Conservation (phyloP, 37 sponge, comb jelly and placozoan species). For the Spongia lamella region DNA sequence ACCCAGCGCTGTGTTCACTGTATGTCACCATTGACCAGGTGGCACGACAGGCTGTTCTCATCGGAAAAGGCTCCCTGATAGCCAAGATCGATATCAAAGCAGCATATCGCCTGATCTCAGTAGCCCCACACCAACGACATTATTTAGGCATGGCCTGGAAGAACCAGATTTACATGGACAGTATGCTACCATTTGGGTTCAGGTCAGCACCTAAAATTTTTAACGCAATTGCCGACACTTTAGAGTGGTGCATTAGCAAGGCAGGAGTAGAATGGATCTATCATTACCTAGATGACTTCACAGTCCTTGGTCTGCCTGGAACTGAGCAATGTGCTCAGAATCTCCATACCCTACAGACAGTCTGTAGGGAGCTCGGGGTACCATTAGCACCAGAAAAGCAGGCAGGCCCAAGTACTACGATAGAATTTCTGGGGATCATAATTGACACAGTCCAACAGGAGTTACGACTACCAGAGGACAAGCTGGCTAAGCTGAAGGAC, state of each 20-base stretch:
- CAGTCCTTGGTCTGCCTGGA: conserved; percentile 28
- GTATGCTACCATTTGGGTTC: not conserved
- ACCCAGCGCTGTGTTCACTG: conserved; percentile 21
- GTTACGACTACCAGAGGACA: conserved; percentile 47
- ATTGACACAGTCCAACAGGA: conserved; percentile 33
- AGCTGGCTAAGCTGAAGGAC: conserved; percentile 4
- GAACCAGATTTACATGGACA: not conserved
- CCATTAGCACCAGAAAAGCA: conserved; percentile 51
- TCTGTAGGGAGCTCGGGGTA: conserved; percentile 37
- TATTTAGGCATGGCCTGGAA: conserved; percentile 45
- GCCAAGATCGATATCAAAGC: conserved; percentile 49
- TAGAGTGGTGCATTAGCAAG: not conserved
- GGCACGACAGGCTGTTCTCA: not conserved
- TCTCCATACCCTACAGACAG: not conserved
- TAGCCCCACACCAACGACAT: conserved; percentile 18
- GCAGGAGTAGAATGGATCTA: not conserved
- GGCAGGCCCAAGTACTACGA: conserved; percentile 37
- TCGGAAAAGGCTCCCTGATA: conserved; percentile 29
- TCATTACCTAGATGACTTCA: not conserved
- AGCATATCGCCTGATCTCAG: conserved; percentile 41
- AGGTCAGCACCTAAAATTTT: not conserved
- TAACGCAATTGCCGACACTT: not conserved
- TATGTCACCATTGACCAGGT: conserved; percentile 41
- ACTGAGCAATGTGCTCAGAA: not conserved
- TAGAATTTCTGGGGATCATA: conserved; percentile 34